Evolutionary conservation across 2,888 invertebrate genomes (phyloP), one percentile per base, ranked within the genome.

Genomic region (Taphrorychus bicolor): DNA sequence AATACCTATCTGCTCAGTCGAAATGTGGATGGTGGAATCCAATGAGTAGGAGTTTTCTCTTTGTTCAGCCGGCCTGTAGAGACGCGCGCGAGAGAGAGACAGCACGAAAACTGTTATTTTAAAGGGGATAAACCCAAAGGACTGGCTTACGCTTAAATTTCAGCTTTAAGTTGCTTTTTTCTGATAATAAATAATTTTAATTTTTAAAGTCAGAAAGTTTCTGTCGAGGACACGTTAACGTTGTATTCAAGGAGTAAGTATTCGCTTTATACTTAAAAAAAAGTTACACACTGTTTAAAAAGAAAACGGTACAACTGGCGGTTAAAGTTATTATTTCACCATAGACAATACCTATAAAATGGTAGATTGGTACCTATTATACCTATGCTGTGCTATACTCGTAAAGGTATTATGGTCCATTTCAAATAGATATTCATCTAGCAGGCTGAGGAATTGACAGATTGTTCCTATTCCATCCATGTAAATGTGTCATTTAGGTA

Each of bases 91-190:
- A 41, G 75, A 80, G 71, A 70, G 76, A 77, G 79, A 79, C 52
- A 70, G 73, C 61, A 48, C 66, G 73, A 75, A 71, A 76, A 79
- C 80, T 80, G 80, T 80, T 80, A 79, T 77, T 74, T 80, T 80
- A 80, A 80, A 80, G 80, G 73, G 73, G 80, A 80, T 80, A 75
- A 72, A 73, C 73, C 71, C 52, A 60, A 75, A 71, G 67, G 49
- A 54, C 22, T 17, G 14, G 60, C 52, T 60, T 52, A 71, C 74
- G 73, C 73, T 71, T 73, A 72, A 66, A 70, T 69, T 71, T 74
- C 71, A 70, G 69, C 52, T 62, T 62, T 69, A 52, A 51, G 18
- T 2, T 1, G 7, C 9, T 14, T 45, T 45, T 45, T 45, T 45
- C 14, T 17, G 9, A 14, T 45, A 45, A 32, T 11, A 11, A 9